Evolutionary conservation across 2,113 vertebrate genomes (phyloP).

Genomic region (Ochotona curzoniae): DNA sequence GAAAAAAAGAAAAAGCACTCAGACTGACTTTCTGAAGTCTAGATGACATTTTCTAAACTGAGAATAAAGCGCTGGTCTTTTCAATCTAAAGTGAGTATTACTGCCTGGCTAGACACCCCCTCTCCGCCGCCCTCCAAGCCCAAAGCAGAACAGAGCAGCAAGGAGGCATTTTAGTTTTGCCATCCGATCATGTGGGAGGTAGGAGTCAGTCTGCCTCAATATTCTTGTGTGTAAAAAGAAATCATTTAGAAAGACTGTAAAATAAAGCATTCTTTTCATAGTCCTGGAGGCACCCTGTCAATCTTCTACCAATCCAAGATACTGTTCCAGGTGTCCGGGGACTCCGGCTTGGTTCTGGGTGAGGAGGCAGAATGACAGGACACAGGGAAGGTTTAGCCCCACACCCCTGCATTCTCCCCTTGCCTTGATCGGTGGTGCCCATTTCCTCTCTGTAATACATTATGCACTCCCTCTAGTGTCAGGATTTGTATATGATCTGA

Average conservation of each 20-base stretch:
- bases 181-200: background rate
- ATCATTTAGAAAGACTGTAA: conserved; percentile 17
- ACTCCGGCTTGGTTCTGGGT: background rate
- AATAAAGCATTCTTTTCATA: conserved; percentile 36
- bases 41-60: conserved; percentile 2
- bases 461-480: conserved; percentile 89
- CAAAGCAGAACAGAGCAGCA: conserved; percentile 37
- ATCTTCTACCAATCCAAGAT: background rate
- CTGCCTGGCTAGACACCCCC: background rate
- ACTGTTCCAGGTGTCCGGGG: conserved; percentile 31
- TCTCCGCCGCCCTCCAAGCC: background rate
- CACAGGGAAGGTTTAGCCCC: conserved; percentile 27
- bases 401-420: conserved; percentile 66
- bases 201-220: conserved; percentile 8
- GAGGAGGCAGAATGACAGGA: background rate
- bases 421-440: conserved; percentile 64
- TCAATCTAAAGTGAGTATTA: background rate
- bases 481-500: conserved; percentile 80
- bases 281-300: background rate
- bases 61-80: conserved; percentile 22
- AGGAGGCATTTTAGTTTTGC: conserved; percentile 52
- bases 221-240: conserved; percentile 24
- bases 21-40: background rate
- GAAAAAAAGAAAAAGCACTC: background rate
- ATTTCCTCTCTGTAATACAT: conserved; percentile 81